A percentile compares a stretch with the other conserved stretches of the same genome.
Conservation (phyloP, 2,113 vertebrate species). For the Microcebus tavaratra region DNA sequence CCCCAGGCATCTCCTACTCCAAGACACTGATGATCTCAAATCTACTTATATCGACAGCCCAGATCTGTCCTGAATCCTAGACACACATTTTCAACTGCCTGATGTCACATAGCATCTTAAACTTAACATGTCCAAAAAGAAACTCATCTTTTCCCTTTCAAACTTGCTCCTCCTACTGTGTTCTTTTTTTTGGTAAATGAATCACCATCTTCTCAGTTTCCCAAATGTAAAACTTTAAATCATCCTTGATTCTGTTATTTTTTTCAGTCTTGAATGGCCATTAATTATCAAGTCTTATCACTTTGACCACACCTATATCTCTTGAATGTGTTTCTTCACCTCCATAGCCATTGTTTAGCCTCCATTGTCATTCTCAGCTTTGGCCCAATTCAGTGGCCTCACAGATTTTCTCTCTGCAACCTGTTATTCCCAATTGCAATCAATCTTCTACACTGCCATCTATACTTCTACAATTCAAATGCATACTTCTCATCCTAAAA, state of each 20-base stretch:
- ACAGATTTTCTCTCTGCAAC: not conserved
- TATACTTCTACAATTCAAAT: not conserved
- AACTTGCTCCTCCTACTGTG: not conserved
- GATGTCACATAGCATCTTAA: not conserved
- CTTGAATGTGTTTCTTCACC: not conserved
- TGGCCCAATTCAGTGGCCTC: not conserved
- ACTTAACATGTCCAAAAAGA: not conserved
- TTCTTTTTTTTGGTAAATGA: conserved; percentile 15
- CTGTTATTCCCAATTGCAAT: not conserved
- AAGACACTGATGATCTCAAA: not conserved
- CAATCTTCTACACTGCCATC: not conserved
- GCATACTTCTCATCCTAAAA: not conserved
- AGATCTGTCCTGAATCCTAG: not conserved
- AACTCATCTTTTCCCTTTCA: not conserved
- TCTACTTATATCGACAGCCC: not conserved
- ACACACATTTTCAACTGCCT: not conserved
- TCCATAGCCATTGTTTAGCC: not conserved
- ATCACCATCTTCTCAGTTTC: not conserved
- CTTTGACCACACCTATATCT: conserved; percentile 2
- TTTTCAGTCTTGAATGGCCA: not conserved
- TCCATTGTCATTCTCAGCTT: not conserved
- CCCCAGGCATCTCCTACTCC: not conserved
- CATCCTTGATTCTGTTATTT: not conserved
- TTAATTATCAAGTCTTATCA: not conserved
- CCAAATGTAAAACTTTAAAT: conserved; percentile 34